phyloP scores from a whole-genome alignment of 2,888 invertebrate genomes.

The Thecocarcelia acutangulata region DNA sequence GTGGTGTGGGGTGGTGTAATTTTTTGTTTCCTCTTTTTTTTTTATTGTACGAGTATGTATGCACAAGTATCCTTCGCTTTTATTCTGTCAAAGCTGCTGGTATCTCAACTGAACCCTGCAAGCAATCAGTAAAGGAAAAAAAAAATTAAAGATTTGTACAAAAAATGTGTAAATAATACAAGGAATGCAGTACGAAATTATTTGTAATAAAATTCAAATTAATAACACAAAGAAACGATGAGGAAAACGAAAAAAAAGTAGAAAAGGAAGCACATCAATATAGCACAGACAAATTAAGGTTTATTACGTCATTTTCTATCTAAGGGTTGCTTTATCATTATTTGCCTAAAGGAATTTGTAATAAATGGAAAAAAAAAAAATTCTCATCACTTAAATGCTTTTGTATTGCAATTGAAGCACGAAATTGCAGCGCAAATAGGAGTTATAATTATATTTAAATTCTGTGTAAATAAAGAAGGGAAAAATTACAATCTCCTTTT shows the following conservation, averaged over 20 bases:
- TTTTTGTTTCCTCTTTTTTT: constrained; percentile 1
- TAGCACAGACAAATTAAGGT: constrained; percentile 35
- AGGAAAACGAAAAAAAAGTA: not conserved
- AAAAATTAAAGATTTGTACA: too few species aligned
- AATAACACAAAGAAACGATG: constrained; percentile 31
- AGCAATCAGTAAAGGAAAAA: constrained; percentile 27
- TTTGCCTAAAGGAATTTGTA: constrained; percentile 26
- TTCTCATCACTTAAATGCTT: not conserved
- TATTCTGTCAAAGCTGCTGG: constrained; percentile 44
- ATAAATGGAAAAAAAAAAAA: constrained; percentile 4
- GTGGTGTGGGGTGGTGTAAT: constrained; percentile 23
- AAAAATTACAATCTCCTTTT: not conserved
- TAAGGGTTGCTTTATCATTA: constrained; percentile 33
- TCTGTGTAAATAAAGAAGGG: not conserved
- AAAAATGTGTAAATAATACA: constrained; percentile 41
- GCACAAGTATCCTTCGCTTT: too few species aligned
- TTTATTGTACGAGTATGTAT: not conserved
- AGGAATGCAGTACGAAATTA: constrained; percentile 24
- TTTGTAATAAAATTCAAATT: constrained; percentile 60
- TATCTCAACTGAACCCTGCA: constrained; percentile 51
- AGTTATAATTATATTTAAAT: constrained; percentile 4
- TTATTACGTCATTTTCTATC: constrained; percentile 19
- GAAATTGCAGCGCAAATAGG: constrained; percentile 21
- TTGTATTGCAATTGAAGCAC: constrained; percentile 25
- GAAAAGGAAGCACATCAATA: constrained; percentile 24